Evolutionary conservation across 2,797 vertebrate species (phyloP).

Genomic region (Anguilla pacifica): DNA sequence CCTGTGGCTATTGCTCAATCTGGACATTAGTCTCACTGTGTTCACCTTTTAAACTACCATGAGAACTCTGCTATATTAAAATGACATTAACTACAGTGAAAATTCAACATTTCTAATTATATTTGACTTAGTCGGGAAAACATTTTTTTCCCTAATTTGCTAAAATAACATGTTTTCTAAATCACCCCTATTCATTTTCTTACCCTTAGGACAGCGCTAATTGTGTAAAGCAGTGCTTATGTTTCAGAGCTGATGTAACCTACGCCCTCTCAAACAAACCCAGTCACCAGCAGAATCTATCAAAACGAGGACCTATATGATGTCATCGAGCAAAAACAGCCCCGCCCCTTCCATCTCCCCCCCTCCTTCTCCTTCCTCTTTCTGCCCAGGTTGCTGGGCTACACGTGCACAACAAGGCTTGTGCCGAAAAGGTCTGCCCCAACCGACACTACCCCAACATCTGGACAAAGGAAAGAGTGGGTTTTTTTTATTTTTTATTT

Average conservation of each 20-base stretch:
- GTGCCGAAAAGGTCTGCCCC: slow-evolving; percentile 39
- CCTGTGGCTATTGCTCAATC: too few species aligned
- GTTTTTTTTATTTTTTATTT: too few species aligned
- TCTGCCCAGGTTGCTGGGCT: slow-evolving; percentile 51
- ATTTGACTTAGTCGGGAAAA: slow-evolving; percentile 60
- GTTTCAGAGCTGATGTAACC: slow-evolving; percentile 60
- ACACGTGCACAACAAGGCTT: slow-evolving; percentile 15
- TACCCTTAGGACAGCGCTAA: slow-evolving; percentile 64
- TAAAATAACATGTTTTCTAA: slow-evolving; percentile 43
- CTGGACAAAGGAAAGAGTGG: slow-evolving; percentile 64
- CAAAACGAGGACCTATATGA: slow-evolving; percentile 43
- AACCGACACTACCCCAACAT: slow-evolving; percentile 60
- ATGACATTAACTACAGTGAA: slow-evolving; percentile 34
- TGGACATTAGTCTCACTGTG: slow-evolving; percentile 35
- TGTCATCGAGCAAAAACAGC: slow-evolving; percentile 38
- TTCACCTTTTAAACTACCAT: slow-evolving; percentile 50
- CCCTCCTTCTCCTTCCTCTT: slow-evolving; percentile 44
- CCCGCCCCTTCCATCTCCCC: slow-evolving; percentile 8
- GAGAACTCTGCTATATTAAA: slow-evolving; percentile 65
- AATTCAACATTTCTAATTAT: slow-evolving; percentile 61
- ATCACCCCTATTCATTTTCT: slow-evolving; percentile 40
- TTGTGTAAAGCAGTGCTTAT: slow-evolving; percentile 62
- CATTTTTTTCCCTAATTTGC: background rate
- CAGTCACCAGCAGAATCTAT: slow-evolving; percentile 34
- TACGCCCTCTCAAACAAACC: slow-evolving; percentile 48